Evolutionary conservation across 2,888 invertebrate species (phyloP).

Genomic region (Calameuta idolon): DNA sequence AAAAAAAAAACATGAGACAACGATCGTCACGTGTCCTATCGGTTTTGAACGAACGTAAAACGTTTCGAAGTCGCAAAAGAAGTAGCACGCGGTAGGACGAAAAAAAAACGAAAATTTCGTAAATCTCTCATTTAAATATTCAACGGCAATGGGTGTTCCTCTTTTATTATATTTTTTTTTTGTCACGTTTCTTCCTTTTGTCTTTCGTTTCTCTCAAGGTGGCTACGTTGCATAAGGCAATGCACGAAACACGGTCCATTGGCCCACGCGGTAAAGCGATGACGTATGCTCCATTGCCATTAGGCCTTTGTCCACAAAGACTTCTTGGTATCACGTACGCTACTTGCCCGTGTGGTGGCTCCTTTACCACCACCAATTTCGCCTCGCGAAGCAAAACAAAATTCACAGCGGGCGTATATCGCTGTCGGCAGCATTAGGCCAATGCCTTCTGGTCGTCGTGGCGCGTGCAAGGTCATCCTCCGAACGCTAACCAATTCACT

Average conservation of each 20-base stretch:
- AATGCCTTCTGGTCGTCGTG: slow-evolving; percentile 47
- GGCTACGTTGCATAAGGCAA: slow-evolving; percentile 1
- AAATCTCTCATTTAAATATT: background rate
- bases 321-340: background rate
- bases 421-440: slow-evolving; percentile 34
- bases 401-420: slow-evolving; percentile 19
- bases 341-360: background rate
- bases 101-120: background rate
- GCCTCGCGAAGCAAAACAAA: slow-evolving; percentile 25
- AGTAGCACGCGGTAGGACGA: background rate
- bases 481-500: slow-evolving; percentile 37
- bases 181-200: too few species aligned
- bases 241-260: slow-evolving; percentile 6
- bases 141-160: background rate
- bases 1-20: background rate
- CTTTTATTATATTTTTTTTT: background rate
- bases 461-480: slow-evolving; percentile 52
- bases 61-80: background rate
- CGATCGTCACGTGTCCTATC: background rate
- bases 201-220: slow-evolving; percentile 1
- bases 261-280: background rate
- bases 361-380: background rate
- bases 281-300: background rate
- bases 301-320: background rate
- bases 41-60: background rate